Evolutionary conservation across 35 echinoderm and acorn worm species (phyloP).

Genomic region (Diadema setosum): DNA sequence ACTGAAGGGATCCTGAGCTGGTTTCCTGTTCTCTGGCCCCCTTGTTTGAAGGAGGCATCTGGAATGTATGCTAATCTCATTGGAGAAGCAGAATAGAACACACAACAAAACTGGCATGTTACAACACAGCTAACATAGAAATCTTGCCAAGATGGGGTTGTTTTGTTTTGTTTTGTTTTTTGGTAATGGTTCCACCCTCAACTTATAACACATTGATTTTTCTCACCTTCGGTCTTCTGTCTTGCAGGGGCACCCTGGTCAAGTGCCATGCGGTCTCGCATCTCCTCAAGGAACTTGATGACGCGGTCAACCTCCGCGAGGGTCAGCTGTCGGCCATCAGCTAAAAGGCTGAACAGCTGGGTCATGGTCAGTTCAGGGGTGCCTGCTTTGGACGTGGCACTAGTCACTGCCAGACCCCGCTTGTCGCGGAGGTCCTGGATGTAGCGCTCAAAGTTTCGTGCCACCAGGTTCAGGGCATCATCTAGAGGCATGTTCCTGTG

Average conservation of each 20-base stretch:
- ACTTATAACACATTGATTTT: background rate
- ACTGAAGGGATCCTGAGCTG: too few species aligned
- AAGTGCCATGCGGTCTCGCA: constrained; percentile 64
- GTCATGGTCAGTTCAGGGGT: constrained; percentile 77
- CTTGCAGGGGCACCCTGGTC: constrained; percentile 41
- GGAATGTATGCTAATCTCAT: too few species aligned
- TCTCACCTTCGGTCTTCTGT: background rate
- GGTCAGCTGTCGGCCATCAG: constrained; percentile 89
- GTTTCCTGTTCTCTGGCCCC: too few species aligned
- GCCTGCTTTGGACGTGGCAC: background rate
- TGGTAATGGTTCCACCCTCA: too few species aligned
- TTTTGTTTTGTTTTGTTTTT: too few species aligned
- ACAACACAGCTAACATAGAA: too few species aligned
- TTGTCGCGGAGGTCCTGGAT: constrained; percentile 78
- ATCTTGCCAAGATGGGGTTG: too few species aligned
- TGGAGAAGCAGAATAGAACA: too few species aligned
- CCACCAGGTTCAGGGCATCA: constrained; percentile 87
- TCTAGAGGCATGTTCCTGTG: constrained; percentile 99
- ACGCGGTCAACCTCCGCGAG: constrained; percentile 76
- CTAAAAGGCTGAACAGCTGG: constrained; percentile 86
- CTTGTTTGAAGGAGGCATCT: too few species aligned
- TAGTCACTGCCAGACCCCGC: background rate
- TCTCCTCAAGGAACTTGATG: constrained; percentile 67
- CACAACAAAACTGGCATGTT: too few species aligned
- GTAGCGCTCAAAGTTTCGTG: constrained; percentile 91